These are phyloP conservation scores for Sicus ferrugineus DNA, from an alignment of 2,888 invertebrate genomes.

Conservation along the genomic window DNA sequence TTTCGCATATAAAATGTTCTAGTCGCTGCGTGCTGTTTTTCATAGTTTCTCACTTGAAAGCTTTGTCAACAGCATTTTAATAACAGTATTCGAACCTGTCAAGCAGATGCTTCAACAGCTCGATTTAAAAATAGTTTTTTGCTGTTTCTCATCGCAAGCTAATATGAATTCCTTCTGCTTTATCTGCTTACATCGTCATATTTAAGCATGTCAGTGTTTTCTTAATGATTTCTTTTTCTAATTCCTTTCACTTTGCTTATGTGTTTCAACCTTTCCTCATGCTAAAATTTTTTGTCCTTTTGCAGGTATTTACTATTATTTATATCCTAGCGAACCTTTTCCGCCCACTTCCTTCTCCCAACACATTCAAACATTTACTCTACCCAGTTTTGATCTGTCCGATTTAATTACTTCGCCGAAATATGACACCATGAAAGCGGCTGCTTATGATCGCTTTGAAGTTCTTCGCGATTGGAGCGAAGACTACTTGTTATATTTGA, in stretches of 20 bases:
- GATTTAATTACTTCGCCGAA: conserved; percentile 54
- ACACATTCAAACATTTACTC: conserved; percentile 47
- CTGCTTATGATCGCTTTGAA: conserved; percentile 66
- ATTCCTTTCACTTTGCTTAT: conserved; percentile 29
- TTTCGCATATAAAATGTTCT: too few species aligned
- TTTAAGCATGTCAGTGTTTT: conserved; percentile 7
- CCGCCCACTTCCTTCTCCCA: conserved; percentile 58
- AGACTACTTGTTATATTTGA: conserved; percentile 65
- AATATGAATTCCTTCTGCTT: neutral
- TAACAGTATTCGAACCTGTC: too few species aligned
- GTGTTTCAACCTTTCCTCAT: conserved; percentile 37
- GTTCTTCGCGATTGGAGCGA: conserved; percentile 65
- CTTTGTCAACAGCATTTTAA: neutral
- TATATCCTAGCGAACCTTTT: conserved; percentile 61
- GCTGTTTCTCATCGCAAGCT: neutral
- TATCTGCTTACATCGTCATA: neutral
- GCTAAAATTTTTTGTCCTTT: conserved; percentile 9
- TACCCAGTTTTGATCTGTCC: conserved; percentile 53
- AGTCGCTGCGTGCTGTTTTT: neutral
- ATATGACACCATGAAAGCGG: conserved; percentile 64
- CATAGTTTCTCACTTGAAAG: neutral
- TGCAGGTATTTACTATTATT: conserved; percentile 62
- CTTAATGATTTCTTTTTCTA: conserved; percentile 9
- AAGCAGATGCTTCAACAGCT: conserved; percentile 6
- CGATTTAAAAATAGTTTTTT: conserved; percentile 24